phyloP scores from a whole-genome alignment of 2,113 vertebrate species.

The Hemibagrus wyckioides region DNA sequence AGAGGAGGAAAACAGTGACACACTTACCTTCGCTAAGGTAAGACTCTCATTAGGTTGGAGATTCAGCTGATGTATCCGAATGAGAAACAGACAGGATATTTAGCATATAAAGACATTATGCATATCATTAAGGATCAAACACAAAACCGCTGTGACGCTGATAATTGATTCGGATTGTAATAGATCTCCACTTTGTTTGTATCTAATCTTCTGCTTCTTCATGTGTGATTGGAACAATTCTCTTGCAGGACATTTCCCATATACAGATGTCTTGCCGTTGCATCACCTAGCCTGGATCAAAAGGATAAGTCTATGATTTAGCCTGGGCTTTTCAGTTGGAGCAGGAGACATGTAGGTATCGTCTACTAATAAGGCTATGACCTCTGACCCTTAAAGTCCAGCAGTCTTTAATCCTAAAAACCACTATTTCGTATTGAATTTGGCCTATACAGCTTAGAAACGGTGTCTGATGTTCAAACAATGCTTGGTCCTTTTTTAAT shows the following conservation, averaged over 20 bases:
- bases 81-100: slow-evolving; percentile 15
- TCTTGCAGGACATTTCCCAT: background rate
- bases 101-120: slow-evolving; percentile 29
- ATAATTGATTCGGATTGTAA: background rate
- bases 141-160: background rate
- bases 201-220: background rate
- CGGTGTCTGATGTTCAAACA: slow-evolving; percentile 65
- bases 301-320: slow-evolving; percentile 16
- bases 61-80: slow-evolving; percentile 21
- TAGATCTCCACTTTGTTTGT: background rate
- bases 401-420: slow-evolving; percentile 7
- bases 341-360: background rate
- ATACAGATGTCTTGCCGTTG: slow-evolving; percentile 16
- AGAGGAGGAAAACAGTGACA: slow-evolving; percentile 36
- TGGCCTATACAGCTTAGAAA: slow-evolving; percentile 30
- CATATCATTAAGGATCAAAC: background rate
- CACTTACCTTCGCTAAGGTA: slow-evolving; percentile 43
- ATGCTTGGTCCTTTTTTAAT: slow-evolving; percentile 66
- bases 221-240: background rate
- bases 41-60: slow-evolving; percentile 37
- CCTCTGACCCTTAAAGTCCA: slow-evolving; percentile 8
- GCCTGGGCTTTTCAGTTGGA: background rate
- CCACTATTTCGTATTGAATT: background rate
- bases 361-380: slow-evolving; percentile 16
- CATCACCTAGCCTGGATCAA: background rate